A percentile compares a stretch with the other conserved stretches of the same genome.
Evolutionary conservation across 2,888 invertebrate species (phyloP).

Genomic region (Operophtera brumata): DNA sequence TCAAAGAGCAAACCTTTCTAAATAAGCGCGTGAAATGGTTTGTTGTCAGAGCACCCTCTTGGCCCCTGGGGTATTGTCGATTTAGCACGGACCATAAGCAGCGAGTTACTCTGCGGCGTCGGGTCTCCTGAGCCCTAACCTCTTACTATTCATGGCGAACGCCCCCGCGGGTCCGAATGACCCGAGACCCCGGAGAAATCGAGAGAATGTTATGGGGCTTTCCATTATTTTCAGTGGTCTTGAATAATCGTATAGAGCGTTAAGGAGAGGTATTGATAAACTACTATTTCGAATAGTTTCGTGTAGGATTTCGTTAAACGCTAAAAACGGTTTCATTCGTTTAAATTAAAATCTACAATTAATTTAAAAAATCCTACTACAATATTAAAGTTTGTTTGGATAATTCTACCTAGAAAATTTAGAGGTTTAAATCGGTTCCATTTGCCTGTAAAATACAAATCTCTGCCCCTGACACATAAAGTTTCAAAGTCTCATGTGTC

Average conservation of each 20-base stretch:
- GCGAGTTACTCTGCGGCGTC: slow-evolving; percentile 47
- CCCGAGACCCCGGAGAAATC: slow-evolving; percentile 46
- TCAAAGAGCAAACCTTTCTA: slow-evolving; percentile 57
- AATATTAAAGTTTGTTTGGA: too few relatives aligned
- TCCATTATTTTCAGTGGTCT: slow-evolving; percentile 29
- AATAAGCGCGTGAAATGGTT: slow-evolving; percentile 64
- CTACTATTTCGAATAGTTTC: too few relatives aligned
- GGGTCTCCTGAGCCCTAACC: slow-evolving; percentile 54
- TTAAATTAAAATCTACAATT: too few relatives aligned
- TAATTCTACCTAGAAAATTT: too few relatives aligned
- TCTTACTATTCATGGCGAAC: slow-evolving; percentile 73
- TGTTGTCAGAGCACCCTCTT: slow-evolving; percentile 43
- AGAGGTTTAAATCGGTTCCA: too few relatives aligned
- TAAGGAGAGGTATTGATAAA: too few relatives aligned
- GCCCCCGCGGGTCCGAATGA: slow-evolving; percentile 58
- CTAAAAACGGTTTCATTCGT: too few relatives aligned
- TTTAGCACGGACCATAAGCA: slow-evolving; percentile 79
- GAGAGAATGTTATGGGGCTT: slow-evolving; percentile 54
- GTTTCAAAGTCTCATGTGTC: too few relatives aligned
- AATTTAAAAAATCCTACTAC: too few relatives aligned
- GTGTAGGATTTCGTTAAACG: too few relatives aligned
- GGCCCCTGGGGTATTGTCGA: slow-evolving; percentile 69
- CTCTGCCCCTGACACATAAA: too few relatives aligned
- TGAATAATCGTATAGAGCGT: slow-evolving; percentile 35
- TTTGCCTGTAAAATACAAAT: too few relatives aligned